Base-by-base conservation (phyloP, 1,140 invertebrate genomes). In the Dendrolimus kikuchii region DNA sequence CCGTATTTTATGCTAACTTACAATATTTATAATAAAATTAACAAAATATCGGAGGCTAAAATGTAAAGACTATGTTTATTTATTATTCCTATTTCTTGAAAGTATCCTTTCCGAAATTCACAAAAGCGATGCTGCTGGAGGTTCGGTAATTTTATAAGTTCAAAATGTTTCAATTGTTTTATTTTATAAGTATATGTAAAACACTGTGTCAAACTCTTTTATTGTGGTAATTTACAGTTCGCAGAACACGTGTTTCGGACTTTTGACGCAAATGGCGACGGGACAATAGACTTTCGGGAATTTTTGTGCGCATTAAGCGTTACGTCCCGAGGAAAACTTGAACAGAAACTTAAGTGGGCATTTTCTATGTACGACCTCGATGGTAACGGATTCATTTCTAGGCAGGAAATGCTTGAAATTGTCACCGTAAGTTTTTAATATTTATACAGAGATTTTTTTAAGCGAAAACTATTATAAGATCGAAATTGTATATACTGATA, bases 211-310 rank as follows among this genome's bases (percentile, higher is more conserved):
- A 23, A 23, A 23, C 23, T 7, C n/a, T 42, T 42, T 47, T 38
- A n/a, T 37, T 40, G 41, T 48, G 51, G 43, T 53, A 46, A 51
- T 66, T 66, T 68, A 66, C 78, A 94, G 93, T 99, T 99, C 92
- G 97, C 98, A 73, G 97, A 99, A 87, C 97, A 99, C 84, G 97
- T 99, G 59, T 99, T 99, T 88, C 93, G 97, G 77, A 99, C 97
- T 51, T 99, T 99, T 87, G 98, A 99, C 87, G 95, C 96, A 39
- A 99, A 99, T 81, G 95, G 95, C 51, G 98, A 99, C 88, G 97
- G 97, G 43, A 98, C 96, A 59, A 99, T 99, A 78, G 96, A 99
- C 88, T 99, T 99, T 84, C 93, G 97, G 90, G 98, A 99, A 89
- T 99, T 99, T 86, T 90, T 98, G 23, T 98, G 96, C 89, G 97